Percentiles rank a stretch among this genome's conserved stretches.
phyloP scores from a whole-genome alignment of 2,113 vertebrate species.

The Menidia beryllina region DNA sequence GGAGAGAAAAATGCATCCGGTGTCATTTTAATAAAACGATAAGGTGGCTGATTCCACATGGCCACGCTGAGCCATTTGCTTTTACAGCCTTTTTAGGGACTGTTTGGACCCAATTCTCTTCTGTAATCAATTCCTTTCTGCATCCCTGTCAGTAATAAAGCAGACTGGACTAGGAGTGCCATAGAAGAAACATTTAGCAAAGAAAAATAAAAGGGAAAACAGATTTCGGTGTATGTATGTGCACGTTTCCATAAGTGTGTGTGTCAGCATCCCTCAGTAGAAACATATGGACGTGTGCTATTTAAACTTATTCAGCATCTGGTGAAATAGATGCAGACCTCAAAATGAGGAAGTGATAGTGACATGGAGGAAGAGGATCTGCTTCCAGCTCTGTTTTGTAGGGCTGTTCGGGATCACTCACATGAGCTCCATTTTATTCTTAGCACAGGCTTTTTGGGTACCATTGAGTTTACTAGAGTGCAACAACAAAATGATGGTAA shows the following conservation, averaged over 20 bases:
- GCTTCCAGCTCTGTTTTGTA: constrained; percentile 38
- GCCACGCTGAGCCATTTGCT: constrained; percentile 52
- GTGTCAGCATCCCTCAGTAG: constrained; percentile 67
- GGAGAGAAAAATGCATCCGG: constrained; percentile 46
- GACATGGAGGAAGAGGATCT: constrained; percentile 69
- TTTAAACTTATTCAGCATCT: constrained; percentile 72
- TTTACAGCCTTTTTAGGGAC: constrained; percentile 41
- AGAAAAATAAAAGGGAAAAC: constrained; percentile 11
- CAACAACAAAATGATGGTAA: not conserved
- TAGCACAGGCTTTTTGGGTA: constrained; percentile 38
- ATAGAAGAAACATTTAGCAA: constrained; percentile 22
- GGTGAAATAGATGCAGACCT: constrained; percentile 36
- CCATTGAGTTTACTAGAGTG: constrained; percentile 53
- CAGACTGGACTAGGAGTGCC: constrained; percentile 10
- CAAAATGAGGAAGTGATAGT: constrained; percentile 76
- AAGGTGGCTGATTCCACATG: constrained; percentile 56
- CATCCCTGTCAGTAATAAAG: constrained; percentile 42
- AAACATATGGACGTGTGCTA: constrained; percentile 38
- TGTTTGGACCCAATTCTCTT: constrained; percentile 38
- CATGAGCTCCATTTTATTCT: constrained; percentile 69
- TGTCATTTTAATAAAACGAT: constrained; percentile 69
- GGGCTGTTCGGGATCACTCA: constrained; percentile 47
- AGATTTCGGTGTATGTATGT: not conserved
- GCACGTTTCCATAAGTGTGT: constrained; percentile 7
- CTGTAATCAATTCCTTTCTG: constrained; percentile 61